These are phyloP conservation scores for Lepidocyrtoides sp. DNA, from an alignment of 2,888 invertebrate genomes.

Conservation along the genomic window DNA sequence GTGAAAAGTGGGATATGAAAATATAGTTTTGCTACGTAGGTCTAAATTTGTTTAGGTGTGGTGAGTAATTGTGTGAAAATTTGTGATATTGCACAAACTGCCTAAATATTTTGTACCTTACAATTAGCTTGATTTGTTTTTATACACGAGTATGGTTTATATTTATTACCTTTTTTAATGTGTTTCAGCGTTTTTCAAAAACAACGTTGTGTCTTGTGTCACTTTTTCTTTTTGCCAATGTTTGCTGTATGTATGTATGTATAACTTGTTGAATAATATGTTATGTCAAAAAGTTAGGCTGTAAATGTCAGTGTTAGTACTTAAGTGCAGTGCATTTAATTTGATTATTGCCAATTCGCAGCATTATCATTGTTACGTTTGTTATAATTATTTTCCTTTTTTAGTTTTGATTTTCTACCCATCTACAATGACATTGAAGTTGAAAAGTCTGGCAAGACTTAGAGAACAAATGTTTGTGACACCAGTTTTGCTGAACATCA, in stretches of 20 bases:
- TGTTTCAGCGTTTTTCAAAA: neutral
- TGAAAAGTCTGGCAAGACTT: slow-evolving; percentile 27
- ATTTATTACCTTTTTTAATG: slow-evolving; percentile 3
- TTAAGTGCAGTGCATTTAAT: slow-evolving; percentile 33
- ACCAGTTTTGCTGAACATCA: neutral
- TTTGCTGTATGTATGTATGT: slow-evolving; percentile 38
- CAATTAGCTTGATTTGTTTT: neutral
- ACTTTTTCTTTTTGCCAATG: neutral
- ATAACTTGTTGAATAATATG: neutral
- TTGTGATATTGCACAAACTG: neutral
- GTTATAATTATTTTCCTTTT: slow-evolving; percentile 12
- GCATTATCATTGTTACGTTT: neutral
- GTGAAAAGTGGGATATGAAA: too few species aligned
- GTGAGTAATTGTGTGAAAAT: slow-evolving; percentile 23
- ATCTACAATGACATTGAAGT: slow-evolving; percentile 23
- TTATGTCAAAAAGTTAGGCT: neutral
- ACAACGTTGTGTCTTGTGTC: slow-evolving; percentile 53
- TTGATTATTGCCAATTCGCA: slow-evolving; percentile 15
- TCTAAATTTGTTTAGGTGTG: neutral
- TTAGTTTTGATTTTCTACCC: slow-evolving; percentile 39
- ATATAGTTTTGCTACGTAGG: too few species aligned
- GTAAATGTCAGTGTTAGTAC: slow-evolving; percentile 33
- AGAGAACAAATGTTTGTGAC: slow-evolving; percentile 30
- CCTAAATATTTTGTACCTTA: neutral
- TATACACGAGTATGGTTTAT: neutral